A percentile compares a stretch with the other conserved stretches of the same genome.
Evolutionary conservation across 2,113 vertebrate genomes (phyloP).

Genomic region (Paratilapia polleni): DNA sequence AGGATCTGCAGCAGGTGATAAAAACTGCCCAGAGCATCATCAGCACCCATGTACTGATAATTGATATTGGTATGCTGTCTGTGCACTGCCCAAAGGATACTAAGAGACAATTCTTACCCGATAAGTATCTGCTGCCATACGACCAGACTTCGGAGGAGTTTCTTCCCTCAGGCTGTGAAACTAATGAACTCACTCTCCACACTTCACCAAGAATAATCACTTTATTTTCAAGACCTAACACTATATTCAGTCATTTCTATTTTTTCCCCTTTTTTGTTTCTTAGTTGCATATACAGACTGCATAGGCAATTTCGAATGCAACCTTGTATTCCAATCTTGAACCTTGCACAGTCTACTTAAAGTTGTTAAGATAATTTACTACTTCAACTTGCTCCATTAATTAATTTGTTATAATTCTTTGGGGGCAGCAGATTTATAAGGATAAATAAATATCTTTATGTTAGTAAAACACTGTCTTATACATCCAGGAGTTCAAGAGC

Average conservation of each 20-base stretch:
- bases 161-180: not conserved
- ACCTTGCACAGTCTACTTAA: not conserved
- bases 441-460: not conserved
- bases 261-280: not conserved
- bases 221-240: not conserved
- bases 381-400: not conserved
- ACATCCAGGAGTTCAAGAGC: not conserved
- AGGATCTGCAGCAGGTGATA: not conserved
- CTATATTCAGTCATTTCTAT: not conserved
- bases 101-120: not conserved
- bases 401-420: not conserved
- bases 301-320: no score
- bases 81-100: not conserved
- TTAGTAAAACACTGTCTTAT: not conserved
- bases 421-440: no score
- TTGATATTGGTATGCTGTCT: not conserved
- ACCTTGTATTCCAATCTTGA: not conserved
- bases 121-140: not conserved
- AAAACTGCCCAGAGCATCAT: not conserved
- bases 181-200: slow-evolving; percentile 2
- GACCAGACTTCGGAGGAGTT: not conserved
- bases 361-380: not conserved
- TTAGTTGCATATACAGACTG: not conserved
- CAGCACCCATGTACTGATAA: not conserved
- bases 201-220: not conserved